Base-by-base conservation (phyloP, 2,888 invertebrate species). In the Sphaeridia pumilis region DNA sequence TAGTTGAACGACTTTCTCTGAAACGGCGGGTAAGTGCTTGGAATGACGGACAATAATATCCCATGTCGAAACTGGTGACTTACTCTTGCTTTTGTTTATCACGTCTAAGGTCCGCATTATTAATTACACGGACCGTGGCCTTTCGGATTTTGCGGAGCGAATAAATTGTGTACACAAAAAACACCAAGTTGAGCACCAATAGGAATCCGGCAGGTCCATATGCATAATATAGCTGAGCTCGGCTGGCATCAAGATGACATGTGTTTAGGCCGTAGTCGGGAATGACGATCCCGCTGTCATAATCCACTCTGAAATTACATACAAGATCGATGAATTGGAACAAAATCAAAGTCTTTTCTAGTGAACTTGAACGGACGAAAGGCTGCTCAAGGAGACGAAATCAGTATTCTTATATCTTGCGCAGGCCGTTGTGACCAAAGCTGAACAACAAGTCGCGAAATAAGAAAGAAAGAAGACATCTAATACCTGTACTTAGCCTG, bases 191-290 rank as follows among this genome's bases (percentile, higher is more conserved):
- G 45, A 51, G 56, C 17, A 43, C 17, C 2, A 65, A 48, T 1
- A 65, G 38, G 7, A 60, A 26, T 10, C 60, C 61, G n/a, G 60
- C 58, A 2, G 64, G 64, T 20, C 58, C 61, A 46, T 63, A 57
- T 7, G 58, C 42, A 35, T 60, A 65, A 2, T 52, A 52, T 7
- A 63, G 26, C 4, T 57, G 56, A 17, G 64, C 61, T 27, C 54
- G 56, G 10, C 59, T 25, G 3, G 35, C 22, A 31, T 59, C 59
- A 43, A 65, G 27, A 41, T 50, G 58, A 38, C 64, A 65, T 1
- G 35, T 53, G 24, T 31, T 49, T 5, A 14, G 43, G 22, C 61
- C 65, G 45, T 65, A 65, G n/a, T 57, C 58, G 3, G 64, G 63
- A 7, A 57, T 48, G 17, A 65, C 60, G 2, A 65, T 45, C 25